These are phyloP conservation scores for Hexactinellida sp. DNA, from an alignment of 37 sponge, comb jelly and placozoan genomes.

Conservation along the genomic window DNA sequence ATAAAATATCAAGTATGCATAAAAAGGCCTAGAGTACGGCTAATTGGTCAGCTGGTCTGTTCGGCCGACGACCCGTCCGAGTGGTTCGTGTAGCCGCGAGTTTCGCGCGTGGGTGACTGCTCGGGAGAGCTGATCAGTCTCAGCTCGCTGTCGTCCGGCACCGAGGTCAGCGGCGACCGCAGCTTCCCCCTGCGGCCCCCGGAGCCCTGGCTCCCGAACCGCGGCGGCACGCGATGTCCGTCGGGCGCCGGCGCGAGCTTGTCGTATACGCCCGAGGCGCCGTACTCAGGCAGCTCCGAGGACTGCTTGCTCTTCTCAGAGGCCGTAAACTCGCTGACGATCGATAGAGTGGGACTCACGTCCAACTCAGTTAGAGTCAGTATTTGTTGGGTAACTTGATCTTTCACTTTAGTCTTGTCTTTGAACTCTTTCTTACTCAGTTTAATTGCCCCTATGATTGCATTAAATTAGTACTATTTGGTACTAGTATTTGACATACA, in stretches of 20 bases:
- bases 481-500: no score
- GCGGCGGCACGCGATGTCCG: neutral
- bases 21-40: no score
- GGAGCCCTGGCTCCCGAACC: neutral
- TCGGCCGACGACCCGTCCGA: neutral
- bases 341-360: neutral
- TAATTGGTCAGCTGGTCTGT: neutral
- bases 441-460: neutral
- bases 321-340: neutral
- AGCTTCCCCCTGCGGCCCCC: neutral
- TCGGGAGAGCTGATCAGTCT: neutral
- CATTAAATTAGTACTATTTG: no score
- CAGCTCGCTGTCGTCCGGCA: neutral
- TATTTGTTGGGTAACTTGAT: neutral
- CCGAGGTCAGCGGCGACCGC: neutral
- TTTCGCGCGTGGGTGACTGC: neutral
- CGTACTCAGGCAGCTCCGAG: neutral
- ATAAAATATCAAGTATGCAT: no score
- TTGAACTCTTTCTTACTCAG: neutral
- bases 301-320: neutral
- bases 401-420: neutral
- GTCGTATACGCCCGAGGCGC: neutral
- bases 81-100: neutral
- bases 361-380: neutral
- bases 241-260: neutral